These are phyloP conservation scores for Agelastica alni DNA, from an alignment of 2,888 invertebrate species.

Conservation along the genomic window DNA sequence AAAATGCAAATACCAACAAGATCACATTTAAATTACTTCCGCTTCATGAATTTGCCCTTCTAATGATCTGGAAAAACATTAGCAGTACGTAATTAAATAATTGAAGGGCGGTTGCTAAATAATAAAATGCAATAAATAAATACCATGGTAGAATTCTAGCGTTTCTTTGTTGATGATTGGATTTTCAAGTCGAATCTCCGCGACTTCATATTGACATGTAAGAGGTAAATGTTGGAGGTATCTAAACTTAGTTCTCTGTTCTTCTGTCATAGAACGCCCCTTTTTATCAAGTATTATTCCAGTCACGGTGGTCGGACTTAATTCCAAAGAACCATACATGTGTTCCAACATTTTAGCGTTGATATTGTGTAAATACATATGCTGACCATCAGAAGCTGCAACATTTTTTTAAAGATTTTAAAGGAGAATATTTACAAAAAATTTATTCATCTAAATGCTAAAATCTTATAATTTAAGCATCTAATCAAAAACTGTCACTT, in stretches of 20 bases:
- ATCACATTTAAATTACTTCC: too few relatives aligned
- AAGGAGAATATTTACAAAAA: too few relatives aligned
- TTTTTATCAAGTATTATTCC: slow-evolving; percentile 89
- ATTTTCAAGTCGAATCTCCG: slow-evolving; percentile 80
- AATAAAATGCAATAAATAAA: too few relatives aligned
- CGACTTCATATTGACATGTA: slow-evolving; percentile 87
- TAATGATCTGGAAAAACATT: too few relatives aligned
- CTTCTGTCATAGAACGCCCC: slow-evolving; percentile 81
- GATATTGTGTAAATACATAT: slow-evolving; percentile 87
- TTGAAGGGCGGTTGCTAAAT: too few relatives aligned
- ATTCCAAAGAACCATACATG: slow-evolving; percentile 80
- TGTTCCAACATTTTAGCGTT: slow-evolving; percentile 88
- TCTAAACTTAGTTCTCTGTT: slow-evolving; percentile 73
- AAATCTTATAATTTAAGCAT: too few relatives aligned
- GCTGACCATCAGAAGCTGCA: slow-evolving; percentile 87
- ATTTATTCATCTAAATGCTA: too few relatives aligned
- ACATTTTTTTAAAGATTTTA: slow-evolving; percentile 35
- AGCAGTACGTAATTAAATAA: too few relatives aligned
- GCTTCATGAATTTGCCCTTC: too few relatives aligned
- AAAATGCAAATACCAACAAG: neutral
- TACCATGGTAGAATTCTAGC: slow-evolving; percentile 71
- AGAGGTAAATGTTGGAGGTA: slow-evolving; percentile 87
- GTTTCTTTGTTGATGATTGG: slow-evolving; percentile 73
- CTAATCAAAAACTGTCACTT: neutral
- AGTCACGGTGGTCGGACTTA: slow-evolving; percentile 72